Conservation (phyloP, 1,140 invertebrate species). For the Vanessa atalanta region DNA sequence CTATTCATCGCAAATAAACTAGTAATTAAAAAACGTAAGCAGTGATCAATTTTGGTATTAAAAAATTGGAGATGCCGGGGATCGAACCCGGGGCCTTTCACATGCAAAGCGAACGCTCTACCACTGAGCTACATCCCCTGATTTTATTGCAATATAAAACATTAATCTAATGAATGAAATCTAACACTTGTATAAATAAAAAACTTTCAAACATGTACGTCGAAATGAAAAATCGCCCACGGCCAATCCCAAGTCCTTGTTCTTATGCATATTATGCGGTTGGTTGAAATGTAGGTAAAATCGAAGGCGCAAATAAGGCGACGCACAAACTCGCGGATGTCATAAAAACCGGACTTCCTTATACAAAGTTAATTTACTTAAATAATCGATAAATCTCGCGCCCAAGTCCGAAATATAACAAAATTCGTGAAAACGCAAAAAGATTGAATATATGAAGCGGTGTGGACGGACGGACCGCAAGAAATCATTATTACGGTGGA, state of each 20-base stretch:
- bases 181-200: too few species aligned
- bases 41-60: background rate
- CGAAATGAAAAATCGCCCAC: background rate
- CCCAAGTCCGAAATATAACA: constrained; percentile 52
- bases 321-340: constrained; percentile 6
- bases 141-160: background rate
- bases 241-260: too few species aligned
- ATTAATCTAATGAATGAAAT: background rate
- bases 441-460: constrained; percentile 56
- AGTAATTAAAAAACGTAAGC: background rate
- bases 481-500: constrained; percentile 78
- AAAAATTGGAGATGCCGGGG: constrained; percentile 53
- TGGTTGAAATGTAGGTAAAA: constrained; percentile 6
- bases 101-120: constrained; percentile 55
- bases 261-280: constrained; percentile 18
- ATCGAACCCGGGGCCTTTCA: constrained; percentile 60
- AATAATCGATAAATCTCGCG: constrained; percentile 65
- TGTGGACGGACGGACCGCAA: constrained; percentile 54
- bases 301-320: constrained; percentile 9
- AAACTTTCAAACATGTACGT: too few species aligned
- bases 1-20: background rate
- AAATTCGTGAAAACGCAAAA: constrained; percentile 60
- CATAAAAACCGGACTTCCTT: constrained; percentile 40
- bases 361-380: constrained; percentile 50
- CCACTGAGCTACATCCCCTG: constrained; percentile 45